Percentiles rank a stretch among this genome's conserved stretches.
Conservation (phyloP, 1,140 invertebrate genomes). For the Cherax quadricarinatus region DNA sequence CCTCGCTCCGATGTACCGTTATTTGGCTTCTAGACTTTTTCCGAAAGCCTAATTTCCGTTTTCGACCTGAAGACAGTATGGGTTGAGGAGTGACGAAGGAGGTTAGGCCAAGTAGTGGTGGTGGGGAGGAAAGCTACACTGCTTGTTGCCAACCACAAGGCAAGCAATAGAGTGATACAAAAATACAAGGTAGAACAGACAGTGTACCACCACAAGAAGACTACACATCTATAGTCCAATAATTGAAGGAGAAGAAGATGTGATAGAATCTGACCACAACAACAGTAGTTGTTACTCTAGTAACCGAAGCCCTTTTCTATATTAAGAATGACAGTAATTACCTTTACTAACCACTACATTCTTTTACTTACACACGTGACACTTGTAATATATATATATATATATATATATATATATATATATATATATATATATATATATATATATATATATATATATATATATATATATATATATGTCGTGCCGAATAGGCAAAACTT, state of each 20-base stretch:
- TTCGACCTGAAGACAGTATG: conserved; percentile 84
- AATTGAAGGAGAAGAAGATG: background rate
- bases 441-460: too few relatives aligned
- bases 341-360: too few relatives aligned
- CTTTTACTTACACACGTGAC: too few relatives aligned
- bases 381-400: too few relatives aligned
- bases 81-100: conserved; percentile 29
- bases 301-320: too few relatives aligned
- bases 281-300: too few relatives aligned
- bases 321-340: too few relatives aligned
- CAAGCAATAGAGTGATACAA: background rate
- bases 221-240: conserved; percentile 1
- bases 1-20: conserved; percentile 96
- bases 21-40: conserved; percentile 88
- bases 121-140: background rate
- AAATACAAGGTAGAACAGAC: background rate
- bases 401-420: too few relatives aligned
- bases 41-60: conserved; percentile 95
- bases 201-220: background rate
- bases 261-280: background rate
- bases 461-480: too few relatives aligned
- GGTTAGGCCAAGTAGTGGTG: background rate
- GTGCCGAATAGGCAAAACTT: too few relatives aligned
- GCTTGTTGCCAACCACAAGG: background rate
- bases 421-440: too few relatives aligned